Evolutionary conservation across 2,797 vertebrate genomes (phyloP).

Genomic region (Tarsius wallacei): DNA sequence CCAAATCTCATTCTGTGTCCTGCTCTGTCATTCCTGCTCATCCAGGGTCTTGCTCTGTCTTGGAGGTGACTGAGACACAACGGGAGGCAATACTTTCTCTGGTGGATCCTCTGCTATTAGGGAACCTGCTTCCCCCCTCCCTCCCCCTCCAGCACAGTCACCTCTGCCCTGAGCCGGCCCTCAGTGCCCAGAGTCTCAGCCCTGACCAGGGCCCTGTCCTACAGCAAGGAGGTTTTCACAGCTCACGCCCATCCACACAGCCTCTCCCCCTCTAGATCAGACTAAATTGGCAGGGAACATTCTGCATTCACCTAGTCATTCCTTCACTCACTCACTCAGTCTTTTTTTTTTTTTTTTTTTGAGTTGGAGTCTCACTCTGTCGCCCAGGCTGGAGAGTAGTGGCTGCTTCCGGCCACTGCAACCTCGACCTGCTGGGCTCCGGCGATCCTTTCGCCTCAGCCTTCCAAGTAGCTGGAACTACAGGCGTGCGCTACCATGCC

Average conservation of each 20-base stretch:
- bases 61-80: background rate
- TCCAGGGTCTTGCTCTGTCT: background rate
- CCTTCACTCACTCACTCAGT: background rate
- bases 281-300: background rate
- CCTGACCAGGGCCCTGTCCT: background rate
- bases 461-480: too few species aligned
- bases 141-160: background rate
- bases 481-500: too few species aligned
- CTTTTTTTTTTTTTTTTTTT: too few species aligned
- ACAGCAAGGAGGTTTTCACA: background rate
- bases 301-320: background rate
- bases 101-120: background rate
- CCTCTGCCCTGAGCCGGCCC: background rate
- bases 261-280: background rate
- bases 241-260: background rate
- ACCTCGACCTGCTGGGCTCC: too few species aligned
- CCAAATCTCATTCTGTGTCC: background rate
- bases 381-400: too few species aligned
- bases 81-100: background rate
- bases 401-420: too few species aligned
- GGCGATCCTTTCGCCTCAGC: too few species aligned
- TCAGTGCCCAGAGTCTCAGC: background rate
- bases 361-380: too few species aligned
- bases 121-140: background rate
- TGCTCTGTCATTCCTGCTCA: too few species aligned